phyloP scores from a whole-genome alignment of 2,113 vertebrate species.

The Sphaerodactylus townsendi region DNA sequence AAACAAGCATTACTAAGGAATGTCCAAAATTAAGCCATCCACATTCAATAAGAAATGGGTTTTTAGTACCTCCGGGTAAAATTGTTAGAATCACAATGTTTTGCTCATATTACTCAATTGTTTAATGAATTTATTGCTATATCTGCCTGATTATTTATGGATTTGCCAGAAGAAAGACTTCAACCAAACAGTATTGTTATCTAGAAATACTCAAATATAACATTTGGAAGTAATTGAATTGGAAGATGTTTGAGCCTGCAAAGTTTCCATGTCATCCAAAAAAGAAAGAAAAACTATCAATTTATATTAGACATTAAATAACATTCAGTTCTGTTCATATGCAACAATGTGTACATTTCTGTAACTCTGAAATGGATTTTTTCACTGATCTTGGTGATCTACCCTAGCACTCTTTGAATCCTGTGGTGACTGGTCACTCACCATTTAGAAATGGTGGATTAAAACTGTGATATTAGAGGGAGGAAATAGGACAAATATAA shows the following conservation, averaged over 20 bases:
- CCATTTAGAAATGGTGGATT: background rate
- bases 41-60: too few relatives aligned
- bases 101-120: too few relatives aligned
- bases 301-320: background rate
- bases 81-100: too few relatives aligned
- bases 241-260: background rate
- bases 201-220: background rate
- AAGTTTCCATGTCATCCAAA: background rate
- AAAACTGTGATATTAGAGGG: background rate
- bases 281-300: background rate
- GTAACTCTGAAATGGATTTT: background rate
- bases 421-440: background rate
- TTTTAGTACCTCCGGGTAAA: too few relatives aligned
- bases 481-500: background rate
- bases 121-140: too few relatives aligned
- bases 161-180: too few relatives aligned
- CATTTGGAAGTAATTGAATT: background rate
- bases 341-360: background rate
- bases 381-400: background rate
- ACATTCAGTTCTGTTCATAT: background rate
- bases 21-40: too few relatives aligned
- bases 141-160: too few relatives aligned
- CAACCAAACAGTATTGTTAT: background rate
- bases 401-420: too few relatives aligned
- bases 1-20: too few relatives aligned